These are phyloP conservation scores for Meloidogyne exigua DNA, from an alignment of 1,140 invertebrate species.

Conservation along the genomic window DNA sequence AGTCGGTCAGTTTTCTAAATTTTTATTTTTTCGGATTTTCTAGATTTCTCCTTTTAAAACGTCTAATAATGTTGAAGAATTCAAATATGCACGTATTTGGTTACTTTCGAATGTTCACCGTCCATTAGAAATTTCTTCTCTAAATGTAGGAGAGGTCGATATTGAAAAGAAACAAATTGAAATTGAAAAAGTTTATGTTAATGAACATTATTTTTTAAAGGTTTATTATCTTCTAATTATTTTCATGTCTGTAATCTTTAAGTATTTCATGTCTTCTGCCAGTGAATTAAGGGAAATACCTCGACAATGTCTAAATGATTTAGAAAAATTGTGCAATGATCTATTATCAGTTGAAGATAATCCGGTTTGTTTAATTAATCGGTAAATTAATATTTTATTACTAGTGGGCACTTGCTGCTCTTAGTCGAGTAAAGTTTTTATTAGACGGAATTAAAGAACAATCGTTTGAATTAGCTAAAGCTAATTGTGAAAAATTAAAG, in stretches of 20 bases:
- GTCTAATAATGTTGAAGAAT: not conserved
- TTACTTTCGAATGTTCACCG: slow-evolving; percentile 3
- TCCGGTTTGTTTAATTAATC: slow-evolving; percentile 28
- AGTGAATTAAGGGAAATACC: slow-evolving; percentile 14
- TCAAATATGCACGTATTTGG: slow-evolving; percentile 8
- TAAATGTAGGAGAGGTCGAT: not conserved
- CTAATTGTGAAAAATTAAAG: slow-evolving; percentile 31
- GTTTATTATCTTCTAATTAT: slow-evolving; percentile 17
- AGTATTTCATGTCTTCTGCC: slow-evolving; percentile 19
- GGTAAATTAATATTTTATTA: slow-evolving; percentile 17
- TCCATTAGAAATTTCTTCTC: not conserved
- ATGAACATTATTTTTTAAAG: slow-evolving; percentile 27
- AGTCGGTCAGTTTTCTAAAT: slow-evolving; percentile 1
- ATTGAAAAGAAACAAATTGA: not conserved
- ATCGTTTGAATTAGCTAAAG: slow-evolving; percentile 30
- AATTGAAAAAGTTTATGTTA: slow-evolving; percentile 10
- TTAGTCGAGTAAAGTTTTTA: slow-evolving; percentile 14
- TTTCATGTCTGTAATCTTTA: slow-evolving; percentile 4
- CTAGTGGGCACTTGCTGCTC: slow-evolving; percentile 40
- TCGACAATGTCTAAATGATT: slow-evolving; percentile 22
- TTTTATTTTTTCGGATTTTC: slow-evolving; percentile 17
- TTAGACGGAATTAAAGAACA: slow-evolving; percentile 30
- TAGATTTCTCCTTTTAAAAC: slow-evolving; percentile 23
- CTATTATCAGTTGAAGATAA: slow-evolving; percentile 47
- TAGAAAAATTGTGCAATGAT: slow-evolving; percentile 45